Conservation (phyloP, 2,797 vertebrate species). For the Mycteria americana region DNA sequence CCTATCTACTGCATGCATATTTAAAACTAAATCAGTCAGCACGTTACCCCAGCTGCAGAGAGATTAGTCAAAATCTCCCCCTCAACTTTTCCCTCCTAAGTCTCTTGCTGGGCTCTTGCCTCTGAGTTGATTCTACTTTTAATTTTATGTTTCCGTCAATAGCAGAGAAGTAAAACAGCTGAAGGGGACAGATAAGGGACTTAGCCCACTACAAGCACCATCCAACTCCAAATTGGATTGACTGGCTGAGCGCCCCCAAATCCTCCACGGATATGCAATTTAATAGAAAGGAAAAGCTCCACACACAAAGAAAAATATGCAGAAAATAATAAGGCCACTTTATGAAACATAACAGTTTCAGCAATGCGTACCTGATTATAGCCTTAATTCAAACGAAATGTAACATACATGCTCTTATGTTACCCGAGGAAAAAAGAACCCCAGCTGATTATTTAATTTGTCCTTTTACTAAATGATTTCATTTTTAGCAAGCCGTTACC, state of each 20-base stretch:
- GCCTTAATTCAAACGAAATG: background rate
- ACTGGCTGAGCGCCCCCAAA: slow-evolving; percentile 55
- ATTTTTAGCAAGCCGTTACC: background rate
- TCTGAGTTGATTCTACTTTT: slow-evolving; percentile 18
- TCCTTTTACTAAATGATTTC: background rate
- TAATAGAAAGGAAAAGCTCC: slow-evolving; percentile 12
- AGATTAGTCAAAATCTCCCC: background rate
- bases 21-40: background rate
- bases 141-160: slow-evolving; percentile 41
- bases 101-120: slow-evolving; percentile 10
- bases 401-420: background rate
- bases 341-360: background rate
- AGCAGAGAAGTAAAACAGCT: slow-evolving; percentile 56
- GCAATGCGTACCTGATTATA: background rate
- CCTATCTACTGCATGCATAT: background rate
- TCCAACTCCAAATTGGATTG: slow-evolving; percentile 54
- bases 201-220: slow-evolving; percentile 34
- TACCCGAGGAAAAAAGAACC: background rate
- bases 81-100: background rate
- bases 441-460: background rate
- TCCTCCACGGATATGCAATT: slow-evolving; percentile 48
- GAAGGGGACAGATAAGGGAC: slow-evolving; percentile 63
- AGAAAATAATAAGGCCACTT: slow-evolving; percentile 35
- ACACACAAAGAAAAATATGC: slow-evolving; percentile 5
- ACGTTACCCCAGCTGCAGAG: background rate